These are phyloP conservation scores for Podarcis raffonei DNA, from an alignment of 2,113 vertebrate genomes.

Conservation along the genomic window DNA sequence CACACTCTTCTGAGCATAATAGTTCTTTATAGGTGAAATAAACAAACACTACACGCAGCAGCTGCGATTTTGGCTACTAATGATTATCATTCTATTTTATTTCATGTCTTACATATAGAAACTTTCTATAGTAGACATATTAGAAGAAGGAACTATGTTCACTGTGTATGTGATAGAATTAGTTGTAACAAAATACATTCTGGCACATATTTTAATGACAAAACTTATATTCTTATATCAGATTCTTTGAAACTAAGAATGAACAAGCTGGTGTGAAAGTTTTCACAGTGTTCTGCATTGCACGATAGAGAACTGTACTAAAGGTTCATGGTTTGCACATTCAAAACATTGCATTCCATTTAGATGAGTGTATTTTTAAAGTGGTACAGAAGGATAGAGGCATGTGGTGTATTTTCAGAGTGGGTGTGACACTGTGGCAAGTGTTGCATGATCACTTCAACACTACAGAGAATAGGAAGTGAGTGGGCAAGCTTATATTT, in stretches of 20 bases:
- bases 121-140: background rate
- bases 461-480: background rate
- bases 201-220: background rate
- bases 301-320: background rate
- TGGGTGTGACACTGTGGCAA: background rate
- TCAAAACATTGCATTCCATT: constrained; percentile 12
- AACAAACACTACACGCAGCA: background rate
- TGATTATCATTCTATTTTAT: background rate
- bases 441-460: background rate
- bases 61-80: background rate
- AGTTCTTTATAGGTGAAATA: background rate
- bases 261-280: background rate
- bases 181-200: background rate
- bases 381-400: background rate
- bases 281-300: background rate
- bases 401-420: constrained; percentile 12
- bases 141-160: no score
- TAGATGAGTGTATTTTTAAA: constrained; percentile 26
- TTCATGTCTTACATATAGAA: background rate
- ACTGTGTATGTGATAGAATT: background rate
- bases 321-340: constrained; percentile 1
- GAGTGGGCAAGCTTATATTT: background rate
- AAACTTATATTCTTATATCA: background rate
- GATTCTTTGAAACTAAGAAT: background rate
- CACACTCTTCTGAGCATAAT: background rate